These are phyloP conservation scores for Papilio elwesi DNA, from an alignment of 2,888 invertebrate species.

Conservation along the genomic window DNA sequence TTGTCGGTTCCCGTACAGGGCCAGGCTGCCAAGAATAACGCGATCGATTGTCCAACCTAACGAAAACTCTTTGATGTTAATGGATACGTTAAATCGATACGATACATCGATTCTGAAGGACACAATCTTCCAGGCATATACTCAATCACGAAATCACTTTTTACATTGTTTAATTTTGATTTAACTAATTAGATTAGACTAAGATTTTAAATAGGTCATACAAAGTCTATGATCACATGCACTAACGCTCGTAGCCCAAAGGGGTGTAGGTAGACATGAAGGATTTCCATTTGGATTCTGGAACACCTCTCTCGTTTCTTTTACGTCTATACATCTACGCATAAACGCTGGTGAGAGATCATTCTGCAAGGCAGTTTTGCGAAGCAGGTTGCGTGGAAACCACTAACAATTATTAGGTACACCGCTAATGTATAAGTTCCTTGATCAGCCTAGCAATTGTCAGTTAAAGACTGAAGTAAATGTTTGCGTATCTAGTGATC, in stretches of 20 bases:
- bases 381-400: too few relatives aligned
- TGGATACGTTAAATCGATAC: constrained; percentile 63
- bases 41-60: constrained; percentile 67
- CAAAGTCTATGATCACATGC: too few relatives aligned
- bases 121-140: constrained; percentile 39
- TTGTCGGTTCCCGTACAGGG: not conserved
- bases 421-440: too few relatives aligned
- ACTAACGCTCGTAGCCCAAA: too few relatives aligned
- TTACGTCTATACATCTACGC: too few relatives aligned
- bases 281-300: too few relatives aligned
- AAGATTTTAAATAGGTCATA: too few relatives aligned
- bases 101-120: constrained; percentile 67
- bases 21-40: constrained; percentile 44
- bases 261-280: too few relatives aligned
- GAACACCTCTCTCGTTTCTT: too few relatives aligned
- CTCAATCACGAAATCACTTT: not conserved
- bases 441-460: not conserved
- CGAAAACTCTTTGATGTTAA: constrained; percentile 73
- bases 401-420: too few relatives aligned
- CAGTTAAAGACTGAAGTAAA: not conserved
- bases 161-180: not conserved
- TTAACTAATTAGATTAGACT: not conserved
- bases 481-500: not conserved
- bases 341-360: too few relatives aligned
- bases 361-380: too few relatives aligned